phyloP scores from a whole-genome alignment of 2,888 invertebrate species.

The Andrena minutula region DNA sequence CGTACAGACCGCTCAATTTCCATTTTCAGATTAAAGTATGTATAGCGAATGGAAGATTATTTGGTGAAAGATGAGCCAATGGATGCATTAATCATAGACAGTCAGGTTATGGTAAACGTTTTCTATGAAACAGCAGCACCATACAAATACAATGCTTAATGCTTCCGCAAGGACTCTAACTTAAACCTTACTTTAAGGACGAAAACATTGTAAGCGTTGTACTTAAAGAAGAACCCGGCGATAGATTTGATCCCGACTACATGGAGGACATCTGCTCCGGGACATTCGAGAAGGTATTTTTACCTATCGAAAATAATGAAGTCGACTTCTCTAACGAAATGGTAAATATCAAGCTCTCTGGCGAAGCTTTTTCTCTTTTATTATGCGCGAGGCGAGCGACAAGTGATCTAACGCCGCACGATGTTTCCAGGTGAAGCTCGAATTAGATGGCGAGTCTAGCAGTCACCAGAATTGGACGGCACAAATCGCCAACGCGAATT shows the following conservation, averaged over 20 bases:
- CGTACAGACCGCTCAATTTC: constrained; percentile 57
- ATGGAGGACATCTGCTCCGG: constrained; percentile 83
- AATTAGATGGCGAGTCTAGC: constrained; percentile 79
- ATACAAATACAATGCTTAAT: constrained; percentile 62
- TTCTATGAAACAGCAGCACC: constrained; percentile 74
- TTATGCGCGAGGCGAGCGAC: neutral
- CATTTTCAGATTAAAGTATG: constrained; percentile 68
- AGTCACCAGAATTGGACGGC: constrained; percentile 80
- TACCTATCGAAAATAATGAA: constrained; percentile 82
- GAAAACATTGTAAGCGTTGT: constrained; percentile 82
- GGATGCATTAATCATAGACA: constrained; percentile 79
- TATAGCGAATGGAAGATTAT: constrained; percentile 77
- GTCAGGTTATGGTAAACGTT: constrained; percentile 82
- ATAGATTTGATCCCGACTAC: constrained; percentile 80
- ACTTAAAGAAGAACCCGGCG: constrained; percentile 81
- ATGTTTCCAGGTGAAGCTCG: constrained; percentile 79
- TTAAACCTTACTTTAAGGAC: constrained; percentile 79
- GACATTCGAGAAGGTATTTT: constrained; percentile 82
- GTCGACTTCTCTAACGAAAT: constrained; percentile 83
- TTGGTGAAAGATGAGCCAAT: constrained; percentile 79
- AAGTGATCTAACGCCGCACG: constrained; percentile 5
- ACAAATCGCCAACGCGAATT: constrained; percentile 75
- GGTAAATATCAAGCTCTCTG: constrained; percentile 71
- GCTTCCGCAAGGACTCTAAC: constrained; percentile 70
- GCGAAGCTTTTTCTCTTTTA: neutral